Evolutionary conservation across 2,888 invertebrate genomes (phyloP), one percentile per base, ranked within the genome.

Genomic region (Gortyna flavago): DNA sequence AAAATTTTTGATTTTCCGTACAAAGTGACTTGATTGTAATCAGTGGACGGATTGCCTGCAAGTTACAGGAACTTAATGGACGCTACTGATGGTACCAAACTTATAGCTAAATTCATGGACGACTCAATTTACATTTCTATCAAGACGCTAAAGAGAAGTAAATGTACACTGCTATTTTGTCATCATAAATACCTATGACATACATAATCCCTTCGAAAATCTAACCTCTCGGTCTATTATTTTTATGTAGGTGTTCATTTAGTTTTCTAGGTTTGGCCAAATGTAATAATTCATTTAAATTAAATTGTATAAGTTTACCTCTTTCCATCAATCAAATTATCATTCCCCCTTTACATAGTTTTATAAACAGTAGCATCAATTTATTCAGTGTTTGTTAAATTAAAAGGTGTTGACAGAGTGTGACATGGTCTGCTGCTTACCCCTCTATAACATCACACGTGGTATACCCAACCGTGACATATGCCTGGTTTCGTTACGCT

Each of bases 401-500:
- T 57, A n/a, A 57, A n/a, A n/a, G 54, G 54, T 57, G 54, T 82
- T 62, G 70, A 83, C 81, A 84, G 77, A n/a, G 83, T 80, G 81
- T 73, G 77, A 69, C 70, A 89, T 85, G 91, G 86, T 90, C 88
- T 81, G 72, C 0, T 89, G 78, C 76, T 44, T 81, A 89, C 91
- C 91, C 90, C 79, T 75, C 64, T 25, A 65, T 73, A 61, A 70
- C 86, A 89, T 67, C 0, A 72, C 93, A 91, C 93, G 90, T 93
- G 93, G 90, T 90, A 90, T 88, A 84, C 77, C 83, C 76, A 69
- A 88, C 85, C 92, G 89, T 90, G 90, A 88, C 85, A 75, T 87
- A 86, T 86, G 83, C 16, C 29, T 81, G 76, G 48, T 80, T 84
- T 83, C 72, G 82, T 75, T 54, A 85, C n/a, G 81, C 69, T 72